Evolutionary conservation across 2,797 vertebrate species (phyloP).

Genomic region (Tragopan temminckii): DNA sequence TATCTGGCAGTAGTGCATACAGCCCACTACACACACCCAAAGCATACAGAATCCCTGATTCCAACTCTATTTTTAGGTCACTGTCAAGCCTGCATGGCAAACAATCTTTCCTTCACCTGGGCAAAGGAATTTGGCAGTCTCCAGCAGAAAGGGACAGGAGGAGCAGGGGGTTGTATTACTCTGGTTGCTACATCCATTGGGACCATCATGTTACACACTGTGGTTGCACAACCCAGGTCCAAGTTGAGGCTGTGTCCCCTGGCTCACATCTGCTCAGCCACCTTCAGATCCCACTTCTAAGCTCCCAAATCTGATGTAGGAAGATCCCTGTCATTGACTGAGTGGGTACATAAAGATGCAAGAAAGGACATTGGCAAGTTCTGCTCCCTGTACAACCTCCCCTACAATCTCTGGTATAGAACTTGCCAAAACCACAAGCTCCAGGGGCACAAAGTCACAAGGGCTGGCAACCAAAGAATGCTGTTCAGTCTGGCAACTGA

Average conservation of each 20-base stretch:
- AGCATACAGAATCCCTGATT: background rate
- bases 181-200: too few species aligned
- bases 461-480: background rate
- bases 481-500: fast-evolving
- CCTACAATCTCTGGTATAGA: too few species aligned
- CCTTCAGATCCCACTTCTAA: background rate
- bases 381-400: fast-evolving
- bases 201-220: background rate
- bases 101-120: background rate
- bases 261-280: background rate
- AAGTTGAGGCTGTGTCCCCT: background rate
- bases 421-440: background rate
- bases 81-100: background rate
- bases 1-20: background rate
- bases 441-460: fast-evolving
- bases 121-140: background rate
- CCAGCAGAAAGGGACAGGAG: background rate
- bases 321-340: fast-evolving
- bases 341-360: background rate
- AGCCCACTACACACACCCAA: background rate
- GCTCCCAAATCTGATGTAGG: background rate
- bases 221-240: background rate
- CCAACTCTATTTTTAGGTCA: background rate
- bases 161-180: too few species aligned
- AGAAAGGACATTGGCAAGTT: background rate